These are phyloP conservation scores for Lottia gigantea DNA, from an alignment of 2,888 invertebrate species.

Conservation along the genomic window DNA sequence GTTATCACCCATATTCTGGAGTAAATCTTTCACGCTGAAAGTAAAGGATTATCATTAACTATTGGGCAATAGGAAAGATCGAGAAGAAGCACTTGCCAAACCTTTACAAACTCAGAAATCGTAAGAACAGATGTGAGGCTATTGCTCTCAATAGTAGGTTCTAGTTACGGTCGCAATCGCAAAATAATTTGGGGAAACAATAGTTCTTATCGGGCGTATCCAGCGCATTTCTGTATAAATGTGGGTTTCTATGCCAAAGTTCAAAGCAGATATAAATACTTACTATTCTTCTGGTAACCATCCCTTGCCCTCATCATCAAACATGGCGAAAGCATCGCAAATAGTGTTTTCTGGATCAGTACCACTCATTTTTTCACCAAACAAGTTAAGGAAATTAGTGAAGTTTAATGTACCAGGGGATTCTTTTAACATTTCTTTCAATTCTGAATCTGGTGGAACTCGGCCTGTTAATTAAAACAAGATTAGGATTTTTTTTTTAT, in stretches of 20 bases:
- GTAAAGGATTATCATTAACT: background rate
- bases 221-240: no score
- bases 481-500: no score
- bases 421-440: slow-evolving; percentile 65
- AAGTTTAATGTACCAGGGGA: slow-evolving; percentile 65
- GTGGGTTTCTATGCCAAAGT: no score
- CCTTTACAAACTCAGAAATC: no score
- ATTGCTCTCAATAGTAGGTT: no score
- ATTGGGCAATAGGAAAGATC: no score
- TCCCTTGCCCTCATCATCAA: slow-evolving; percentile 69
- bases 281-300: slow-evolving; percentile 69
- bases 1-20: slow-evolving; percentile 67
- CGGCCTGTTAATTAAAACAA: slow-evolving; percentile 39
- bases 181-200: no score
- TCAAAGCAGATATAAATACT: slow-evolving; percentile 30
- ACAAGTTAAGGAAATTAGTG: slow-evolving; percentile 66
- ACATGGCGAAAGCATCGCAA: slow-evolving; percentile 71
- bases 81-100: no score
- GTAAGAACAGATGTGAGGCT: no score
- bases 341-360: slow-evolving; percentile 71
- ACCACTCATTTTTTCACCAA: slow-evolving; percentile 67
- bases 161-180: no score
- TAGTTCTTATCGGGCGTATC: no score
- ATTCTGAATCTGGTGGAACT: slow-evolving; percentile 52
- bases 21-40: slow-evolving; percentile 65